Percentiles rank a stretch among this genome's conserved stretches.
phyloP scores from a whole-genome alignment of 1,140 invertebrate genomes.

The Hycleus phaleratus region DNA sequence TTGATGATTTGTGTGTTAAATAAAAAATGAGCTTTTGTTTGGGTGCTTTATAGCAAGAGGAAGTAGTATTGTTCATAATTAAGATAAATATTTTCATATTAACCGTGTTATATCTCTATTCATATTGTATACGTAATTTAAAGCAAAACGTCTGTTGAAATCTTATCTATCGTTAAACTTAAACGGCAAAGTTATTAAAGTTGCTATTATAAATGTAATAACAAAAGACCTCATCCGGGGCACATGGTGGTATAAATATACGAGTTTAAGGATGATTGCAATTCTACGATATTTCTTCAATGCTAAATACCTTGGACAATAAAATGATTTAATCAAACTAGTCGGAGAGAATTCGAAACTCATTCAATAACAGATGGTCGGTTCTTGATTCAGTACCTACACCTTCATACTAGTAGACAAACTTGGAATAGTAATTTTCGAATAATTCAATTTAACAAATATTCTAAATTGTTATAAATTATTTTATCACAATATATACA shows the following conservation, averaged over 20 bases:
- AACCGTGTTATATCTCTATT: conserved; percentile 1
- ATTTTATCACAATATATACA: too few relatives aligned
- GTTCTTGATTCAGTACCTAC: too few relatives aligned
- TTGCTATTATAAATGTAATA: conserved; percentile 16
- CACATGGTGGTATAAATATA: conserved; percentile 8
- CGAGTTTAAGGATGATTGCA: conserved; percentile 4
- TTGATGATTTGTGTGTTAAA: neutral
- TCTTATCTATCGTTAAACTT: conserved; percentile 9
- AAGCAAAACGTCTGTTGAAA: conserved; percentile 9
- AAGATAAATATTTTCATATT: conserved; percentile 11
- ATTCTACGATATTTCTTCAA: conserved; percentile 10
- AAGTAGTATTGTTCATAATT: conserved; percentile 2
- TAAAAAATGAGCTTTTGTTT: conserved; percentile 2
- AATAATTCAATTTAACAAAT: too few relatives aligned
- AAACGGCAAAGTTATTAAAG: conserved; percentile 13
- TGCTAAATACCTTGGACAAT: conserved; percentile 14
- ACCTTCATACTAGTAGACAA: too few relatives aligned
- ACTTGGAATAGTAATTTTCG: too few relatives aligned
- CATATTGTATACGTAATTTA: conserved; percentile 7
- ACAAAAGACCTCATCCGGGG: conserved; percentile 12
- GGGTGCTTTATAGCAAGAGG: neutral
- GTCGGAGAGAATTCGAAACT: neutral
- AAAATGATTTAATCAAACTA: conserved; percentile 13
- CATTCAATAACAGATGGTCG: neutral
- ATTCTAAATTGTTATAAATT: too few relatives aligned